These are phyloP conservation scores for Nebria salina DNA, from an alignment of 2,888 invertebrate species.

Conservation along the genomic window DNA sequence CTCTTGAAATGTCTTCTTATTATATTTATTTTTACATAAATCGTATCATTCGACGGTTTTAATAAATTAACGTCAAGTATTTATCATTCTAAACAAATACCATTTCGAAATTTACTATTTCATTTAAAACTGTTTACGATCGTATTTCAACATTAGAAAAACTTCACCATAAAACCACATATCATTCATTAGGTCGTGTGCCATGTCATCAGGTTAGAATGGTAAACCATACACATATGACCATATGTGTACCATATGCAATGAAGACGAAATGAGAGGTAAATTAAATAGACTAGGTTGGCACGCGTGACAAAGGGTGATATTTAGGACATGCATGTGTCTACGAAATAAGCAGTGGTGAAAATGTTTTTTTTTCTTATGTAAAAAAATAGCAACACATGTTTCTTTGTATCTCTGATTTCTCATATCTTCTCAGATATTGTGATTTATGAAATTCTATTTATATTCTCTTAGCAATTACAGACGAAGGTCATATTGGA, in stretches of 20 bases:
- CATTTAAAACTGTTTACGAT: too few species aligned
- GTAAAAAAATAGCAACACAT: too few species aligned
- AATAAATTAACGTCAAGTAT: too few species aligned
- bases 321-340: background rate
- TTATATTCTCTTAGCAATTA: background rate
- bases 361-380: background rate
- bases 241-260: background rate
- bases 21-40: too few species aligned
- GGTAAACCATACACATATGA: background rate
- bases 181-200: background rate
- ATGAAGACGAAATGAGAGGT: background rate
- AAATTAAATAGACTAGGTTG: background rate
- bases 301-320: background rate
- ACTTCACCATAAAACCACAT: background rate
- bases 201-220: background rate
- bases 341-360: background rate
- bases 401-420: too few species aligned
- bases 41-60: too few species aligned
- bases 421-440: background rate
- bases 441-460: background rate
- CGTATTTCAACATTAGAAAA: background rate
- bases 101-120: too few species aligned
- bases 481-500: background rate
- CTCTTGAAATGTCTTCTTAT: too few species aligned
- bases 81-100: background rate